These are phyloP conservation scores for Bothrops jararaca DNA, from an alignment of 2,113 vertebrate species.

Conservation along the genomic window DNA sequence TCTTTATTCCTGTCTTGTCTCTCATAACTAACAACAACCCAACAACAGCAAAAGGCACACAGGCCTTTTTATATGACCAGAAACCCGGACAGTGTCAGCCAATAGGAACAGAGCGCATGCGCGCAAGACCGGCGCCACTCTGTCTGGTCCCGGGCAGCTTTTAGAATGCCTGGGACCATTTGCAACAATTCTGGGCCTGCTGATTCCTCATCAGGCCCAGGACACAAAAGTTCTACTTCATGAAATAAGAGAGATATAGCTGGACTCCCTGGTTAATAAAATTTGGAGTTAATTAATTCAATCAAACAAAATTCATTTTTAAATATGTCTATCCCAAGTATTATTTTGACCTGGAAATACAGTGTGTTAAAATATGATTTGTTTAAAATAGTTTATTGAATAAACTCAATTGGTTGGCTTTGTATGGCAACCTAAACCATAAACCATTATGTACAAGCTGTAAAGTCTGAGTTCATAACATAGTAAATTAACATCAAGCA, in stretches of 20 bases:
- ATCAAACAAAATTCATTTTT: background rate
- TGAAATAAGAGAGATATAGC: background rate
- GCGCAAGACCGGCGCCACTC: too few relatives aligned
- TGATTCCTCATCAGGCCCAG: too few relatives aligned
- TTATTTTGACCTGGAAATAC: background rate
- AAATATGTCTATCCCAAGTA: background rate
- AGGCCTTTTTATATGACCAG: too few relatives aligned
- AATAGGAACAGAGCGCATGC: too few relatives aligned
- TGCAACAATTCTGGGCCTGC: too few relatives aligned
- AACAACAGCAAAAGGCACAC: too few relatives aligned
- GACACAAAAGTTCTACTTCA: too few relatives aligned
- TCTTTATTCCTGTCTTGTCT: too few relatives aligned
- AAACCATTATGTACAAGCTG: background rate
- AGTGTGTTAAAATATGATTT: background rate
- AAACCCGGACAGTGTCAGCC: too few relatives aligned
- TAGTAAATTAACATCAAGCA: background rate
- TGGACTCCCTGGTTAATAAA: background rate
- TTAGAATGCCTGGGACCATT: too few relatives aligned
- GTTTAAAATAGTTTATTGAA: background rate
- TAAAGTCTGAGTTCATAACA: background rate
- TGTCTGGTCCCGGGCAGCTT: too few relatives aligned
- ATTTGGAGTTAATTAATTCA: background rate
- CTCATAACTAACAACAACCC: too few relatives aligned
- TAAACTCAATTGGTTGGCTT: background rate
- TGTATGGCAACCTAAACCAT: background rate